Conservation (phyloP, 2,113 vertebrate genomes). For the Pristiophorus japonicus region DNA sequence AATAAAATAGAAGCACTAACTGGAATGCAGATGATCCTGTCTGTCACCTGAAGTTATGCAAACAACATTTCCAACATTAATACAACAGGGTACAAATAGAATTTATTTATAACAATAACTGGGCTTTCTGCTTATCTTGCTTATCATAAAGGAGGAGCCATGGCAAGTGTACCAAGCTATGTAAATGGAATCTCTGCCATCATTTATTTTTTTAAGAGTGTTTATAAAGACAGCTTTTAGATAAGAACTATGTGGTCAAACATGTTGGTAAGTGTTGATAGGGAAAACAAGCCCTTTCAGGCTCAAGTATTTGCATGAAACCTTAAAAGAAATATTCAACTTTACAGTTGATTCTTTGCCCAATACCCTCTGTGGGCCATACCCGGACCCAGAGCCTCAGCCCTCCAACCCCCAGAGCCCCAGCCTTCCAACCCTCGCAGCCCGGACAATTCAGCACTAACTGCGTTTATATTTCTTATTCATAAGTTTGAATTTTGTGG, state of each 20-base stretch:
- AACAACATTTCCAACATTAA: neutral
- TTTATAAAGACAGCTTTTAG: neutral
- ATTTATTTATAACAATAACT: neutral
- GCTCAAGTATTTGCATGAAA: neutral
- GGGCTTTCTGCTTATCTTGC: neutral
- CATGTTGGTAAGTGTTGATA: slow-evolving; percentile 3
- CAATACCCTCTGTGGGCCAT: neutral
- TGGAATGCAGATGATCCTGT: neutral
- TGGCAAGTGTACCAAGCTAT: neutral
- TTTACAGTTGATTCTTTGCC: neutral
- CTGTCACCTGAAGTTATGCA: neutral
- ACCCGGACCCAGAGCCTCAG: neutral
- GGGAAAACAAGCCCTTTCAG: slow-evolving; percentile 31
- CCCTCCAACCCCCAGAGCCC: neutral
- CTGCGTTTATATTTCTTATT: neutral
- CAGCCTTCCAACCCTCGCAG: neutral
- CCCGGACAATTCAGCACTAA: neutral
- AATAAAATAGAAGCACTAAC: too few species aligned
- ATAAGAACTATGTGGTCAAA: neutral
- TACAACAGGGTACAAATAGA: neutral
- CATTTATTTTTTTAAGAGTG: too few species aligned
- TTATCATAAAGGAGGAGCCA: neutral
- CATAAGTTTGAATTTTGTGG: neutral
- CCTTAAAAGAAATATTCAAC: neutral
- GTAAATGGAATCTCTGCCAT: neutral